Evolutionary conservation across 2,797 vertebrate genomes (phyloP).

Genomic region (Artibeus jamaicensis): DNA sequence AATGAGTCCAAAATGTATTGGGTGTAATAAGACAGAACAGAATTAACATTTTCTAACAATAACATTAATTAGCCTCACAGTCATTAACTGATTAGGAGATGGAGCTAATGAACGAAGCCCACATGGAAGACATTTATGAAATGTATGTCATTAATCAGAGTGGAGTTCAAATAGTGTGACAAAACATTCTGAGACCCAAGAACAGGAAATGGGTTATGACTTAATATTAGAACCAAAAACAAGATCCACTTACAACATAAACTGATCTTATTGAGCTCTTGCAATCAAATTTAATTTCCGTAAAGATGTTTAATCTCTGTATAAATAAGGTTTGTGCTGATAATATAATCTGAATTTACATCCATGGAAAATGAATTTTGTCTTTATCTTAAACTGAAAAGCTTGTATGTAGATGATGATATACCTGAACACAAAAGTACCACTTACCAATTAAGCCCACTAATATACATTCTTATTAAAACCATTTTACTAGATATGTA

Average conservation of each 20-base stretch:
- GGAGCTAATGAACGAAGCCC: slow-evolving; percentile 2
- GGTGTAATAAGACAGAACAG: neutral
- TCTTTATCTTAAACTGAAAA: slow-evolving; percentile 27
- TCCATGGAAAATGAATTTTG: neutral
- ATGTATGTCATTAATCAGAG: neutral
- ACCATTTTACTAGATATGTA: slow-evolving; percentile 9
- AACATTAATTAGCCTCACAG: neutral
- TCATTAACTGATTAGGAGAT: neutral
- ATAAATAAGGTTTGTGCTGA: neutral
- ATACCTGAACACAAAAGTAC: neutral
- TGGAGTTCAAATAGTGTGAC: neutral
- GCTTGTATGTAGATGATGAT: neutral
- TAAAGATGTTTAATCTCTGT: neutral
- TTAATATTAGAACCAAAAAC: slow-evolving; percentile 33
- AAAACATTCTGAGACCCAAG: slow-evolving; percentile 22
- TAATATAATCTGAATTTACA: slow-evolving; percentile 15
- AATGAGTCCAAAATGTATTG: neutral
- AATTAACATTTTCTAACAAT: slow-evolving; percentile 41
- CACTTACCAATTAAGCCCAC: neutral
- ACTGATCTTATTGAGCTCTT: slow-evolving; percentile 4
- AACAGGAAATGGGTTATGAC: neutral
- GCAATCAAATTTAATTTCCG: slow-evolving; percentile 27
- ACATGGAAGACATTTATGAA: slow-evolving; percentile 1
- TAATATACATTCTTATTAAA: slow-evolving; percentile 32
- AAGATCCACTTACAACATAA: slow-evolving; percentile 7